Evolutionary conservation across 2,888 invertebrate genomes (phyloP).

Genomic region (Amblyjoppa fuscipennis): DNA sequence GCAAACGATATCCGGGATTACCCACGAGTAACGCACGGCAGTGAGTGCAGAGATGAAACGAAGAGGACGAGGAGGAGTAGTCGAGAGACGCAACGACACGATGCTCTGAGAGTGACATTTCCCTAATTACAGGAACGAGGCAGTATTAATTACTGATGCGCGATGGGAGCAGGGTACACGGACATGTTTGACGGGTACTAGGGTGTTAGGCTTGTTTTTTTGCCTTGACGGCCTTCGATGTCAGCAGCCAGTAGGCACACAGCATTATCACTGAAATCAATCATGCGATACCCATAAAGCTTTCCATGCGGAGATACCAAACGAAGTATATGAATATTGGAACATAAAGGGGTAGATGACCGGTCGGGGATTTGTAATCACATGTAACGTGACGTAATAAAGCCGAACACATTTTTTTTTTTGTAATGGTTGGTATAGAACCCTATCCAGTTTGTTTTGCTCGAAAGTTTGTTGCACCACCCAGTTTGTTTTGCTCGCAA

Average conservation of each 20-base stretch:
- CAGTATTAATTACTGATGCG: conserved; percentile 36
- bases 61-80: conserved; percentile 13
- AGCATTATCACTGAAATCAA: not conserved
- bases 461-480: too few relatives aligned
- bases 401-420: not conserved
- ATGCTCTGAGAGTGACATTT: conserved; percentile 31
- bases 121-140: conserved; percentile 29
- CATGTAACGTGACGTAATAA: not conserved
- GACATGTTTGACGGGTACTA: not conserved
- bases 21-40: conserved; percentile 16
- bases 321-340: not conserved
- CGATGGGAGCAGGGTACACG: not conserved
- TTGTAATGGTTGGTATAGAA: not conserved
- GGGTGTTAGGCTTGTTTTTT: conserved; percentile 15
- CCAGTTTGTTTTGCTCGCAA: too few relatives aligned
- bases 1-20: conserved; percentile 51
- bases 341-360: conserved; percentile 8
- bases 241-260: not conserved
- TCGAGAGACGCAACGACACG: conserved; percentile 37
- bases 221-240: not conserved
- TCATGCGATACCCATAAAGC: not conserved
- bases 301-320: not conserved
- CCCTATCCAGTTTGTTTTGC: not conserved
- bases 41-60: conserved; percentile 28
- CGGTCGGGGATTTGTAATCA: conserved; percentile 62